These are phyloP conservation scores for Ardeotis arabs DNA, from an alignment of 2,113 vertebrate genomes.

Conservation along the genomic window DNA sequence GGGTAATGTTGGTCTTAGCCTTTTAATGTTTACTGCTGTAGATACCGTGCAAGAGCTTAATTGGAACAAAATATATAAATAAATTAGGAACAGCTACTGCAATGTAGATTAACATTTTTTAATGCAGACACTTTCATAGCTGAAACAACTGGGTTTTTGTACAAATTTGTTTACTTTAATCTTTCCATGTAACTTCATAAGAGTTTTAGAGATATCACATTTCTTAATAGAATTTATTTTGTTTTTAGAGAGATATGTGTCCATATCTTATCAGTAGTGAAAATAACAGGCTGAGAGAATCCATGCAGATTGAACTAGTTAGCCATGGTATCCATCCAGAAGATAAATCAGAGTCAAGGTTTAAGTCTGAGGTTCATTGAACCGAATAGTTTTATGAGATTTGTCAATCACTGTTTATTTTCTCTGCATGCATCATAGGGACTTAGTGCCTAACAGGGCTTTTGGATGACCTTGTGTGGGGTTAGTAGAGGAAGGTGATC, in stretches of 20 bases:
- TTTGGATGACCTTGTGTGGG: background rate
- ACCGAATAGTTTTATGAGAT: background rate
- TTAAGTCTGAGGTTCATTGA: background rate
- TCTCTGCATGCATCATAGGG: background rate
- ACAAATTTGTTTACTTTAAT: background rate
- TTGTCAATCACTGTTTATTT: background rate
- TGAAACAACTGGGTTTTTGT: background rate
- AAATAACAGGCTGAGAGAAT: background rate
- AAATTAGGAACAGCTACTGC: background rate
- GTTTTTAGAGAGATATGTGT: background rate
- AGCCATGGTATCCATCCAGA: background rate
- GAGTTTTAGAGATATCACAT: background rate
- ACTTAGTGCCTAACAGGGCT: background rate
- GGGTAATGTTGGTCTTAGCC: background rate
- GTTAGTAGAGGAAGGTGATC: background rate
- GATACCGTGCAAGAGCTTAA: background rate
- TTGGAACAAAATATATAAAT: background rate
- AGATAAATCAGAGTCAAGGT: background rate
- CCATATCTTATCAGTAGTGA: background rate
- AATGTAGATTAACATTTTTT: background rate
- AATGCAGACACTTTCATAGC: background rate
- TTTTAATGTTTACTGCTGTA: background rate
- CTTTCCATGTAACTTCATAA: background rate
- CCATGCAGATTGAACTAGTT: background rate
- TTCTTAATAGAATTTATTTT: background rate